Conservation (phyloP, 1,140 invertebrate species). For the Microplitis mediator region DNA sequence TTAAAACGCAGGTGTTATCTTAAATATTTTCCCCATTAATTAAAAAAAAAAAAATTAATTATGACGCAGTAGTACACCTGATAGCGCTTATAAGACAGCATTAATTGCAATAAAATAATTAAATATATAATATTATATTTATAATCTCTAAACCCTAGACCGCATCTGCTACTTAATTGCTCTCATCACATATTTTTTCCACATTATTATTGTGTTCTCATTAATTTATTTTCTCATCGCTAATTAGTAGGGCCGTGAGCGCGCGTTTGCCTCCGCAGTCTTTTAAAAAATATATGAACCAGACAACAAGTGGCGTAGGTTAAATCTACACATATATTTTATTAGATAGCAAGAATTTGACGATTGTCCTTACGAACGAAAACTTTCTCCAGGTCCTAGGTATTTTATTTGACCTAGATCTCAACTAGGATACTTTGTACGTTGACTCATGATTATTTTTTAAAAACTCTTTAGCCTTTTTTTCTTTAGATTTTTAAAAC, state of each 20-base stretch:
- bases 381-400: slow-evolving; percentile 43
- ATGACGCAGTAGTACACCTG: too few species aligned
- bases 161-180: slow-evolving; percentile 26
- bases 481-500: slow-evolving; percentile 20
- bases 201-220: slow-evolving; percentile 15
- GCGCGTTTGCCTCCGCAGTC: too few species aligned
- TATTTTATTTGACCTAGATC: slow-evolving; percentile 43
- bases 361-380: slow-evolving; percentile 38
- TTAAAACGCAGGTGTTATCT: too few species aligned
- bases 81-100: background rate
- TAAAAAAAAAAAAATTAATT: background rate
- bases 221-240: slow-evolving; percentile 4
- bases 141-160: slow-evolving; percentile 22
- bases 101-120: slow-evolving; percentile 24
- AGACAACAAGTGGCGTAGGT: too few species aligned
- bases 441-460: slow-evolving; percentile 22
- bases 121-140: slow-evolving; percentile 4
- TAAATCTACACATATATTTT: background rate
- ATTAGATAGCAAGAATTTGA: background rate
- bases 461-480: too few species aligned
- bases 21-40: too few species aligned
- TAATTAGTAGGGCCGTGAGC: too few species aligned
- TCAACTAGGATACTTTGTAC: slow-evolving; percentile 25
- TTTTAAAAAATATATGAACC: too few species aligned
- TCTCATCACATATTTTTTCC: slow-evolving; percentile 2